Evolutionary conservation across 2,888 invertebrate species (phyloP).

Genomic region (Furcula furcula): DNA sequence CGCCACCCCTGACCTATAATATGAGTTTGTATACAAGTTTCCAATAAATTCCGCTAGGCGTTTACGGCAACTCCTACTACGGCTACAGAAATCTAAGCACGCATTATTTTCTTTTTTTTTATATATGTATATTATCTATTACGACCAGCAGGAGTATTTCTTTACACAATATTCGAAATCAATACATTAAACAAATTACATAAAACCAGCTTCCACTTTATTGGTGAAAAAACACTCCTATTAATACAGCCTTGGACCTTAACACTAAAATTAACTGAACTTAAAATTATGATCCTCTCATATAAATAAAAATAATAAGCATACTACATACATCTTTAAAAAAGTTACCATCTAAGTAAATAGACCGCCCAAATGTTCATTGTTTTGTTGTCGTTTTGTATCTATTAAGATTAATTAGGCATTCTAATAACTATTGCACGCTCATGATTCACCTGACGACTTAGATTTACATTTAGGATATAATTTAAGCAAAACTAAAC

Average conservation of each 20-base stretch:
- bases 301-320: constrained; percentile 73
- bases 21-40: too few species aligned
- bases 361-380: constrained; percentile 71
- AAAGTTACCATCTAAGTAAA: constrained; percentile 69
- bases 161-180: constrained; percentile 51
- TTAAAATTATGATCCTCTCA: constrained; percentile 76
- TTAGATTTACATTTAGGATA: constrained; percentile 2
- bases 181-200: constrained; percentile 46
- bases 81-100: too few species aligned
- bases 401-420: constrained; percentile 26
- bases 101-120: constrained; percentile 41
- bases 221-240: constrained; percentile 69
- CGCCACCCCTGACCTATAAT: too few species aligned
- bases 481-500: constrained; percentile 3
- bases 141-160: constrained; percentile 63
- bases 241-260: constrained; percentile 81
- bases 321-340: constrained; percentile 55
- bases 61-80: too few species aligned
- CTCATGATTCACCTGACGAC: constrained; percentile 14
- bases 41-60: too few species aligned
- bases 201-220: constrained; percentile 42
- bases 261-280: constrained; percentile 71
- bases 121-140: constrained; percentile 46
- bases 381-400: constrained; percentile 36
- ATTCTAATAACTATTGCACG: constrained; percentile 31